Base-by-base conservation (phyloP, 1,140 invertebrate species). In the Bombus breviceps region DNA sequence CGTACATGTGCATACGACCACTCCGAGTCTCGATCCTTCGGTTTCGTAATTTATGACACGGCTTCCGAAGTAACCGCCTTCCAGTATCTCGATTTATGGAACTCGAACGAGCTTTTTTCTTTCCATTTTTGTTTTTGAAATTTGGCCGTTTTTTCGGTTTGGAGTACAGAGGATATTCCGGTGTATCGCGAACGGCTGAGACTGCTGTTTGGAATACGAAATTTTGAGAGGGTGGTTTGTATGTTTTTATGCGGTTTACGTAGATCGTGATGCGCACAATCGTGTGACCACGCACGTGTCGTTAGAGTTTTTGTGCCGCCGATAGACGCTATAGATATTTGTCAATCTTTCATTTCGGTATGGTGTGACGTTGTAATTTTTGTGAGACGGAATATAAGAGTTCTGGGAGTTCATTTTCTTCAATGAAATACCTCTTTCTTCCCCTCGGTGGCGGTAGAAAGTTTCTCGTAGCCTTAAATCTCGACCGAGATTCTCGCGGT, bases 1-100 rank as follows among this genome's bases (percentile, higher is more conserved):
- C 43, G 81, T 83, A 68, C 71, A 66, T 12, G 81, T 37, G 72
- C 75, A 81, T 59, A 81, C 79, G 68, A 72, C 28, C 75, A 64
- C 34, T 37, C 43, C 43, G 41, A 12, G 43, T 64, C 57, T n/a
- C 47, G 74, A 76, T 76, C 25, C 74, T n/a, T 34, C 15, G 28
- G 74, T 8, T 13, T n/a, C 15, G 25, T 8, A 34, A 78, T 78
- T 78, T 78, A 78, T 78, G 18, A 37, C 73, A 22, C n/a, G 41
- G 22, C 43, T 53, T 53, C 41, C n/a, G 9, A 47, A 32, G 28
- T 41, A 28, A n/a, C 53, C 57, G 62, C 64, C 59, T 78, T 78
- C 59, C n/a, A 64, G 13, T 12, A 15, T 64, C 4, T 53, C 15
- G n/a, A 78, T 66, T 78, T 41, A 41, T 78, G 39, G 4, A 39